Evolutionary conservation across 2,797 vertebrate species (phyloP), one percentile per base, ranked within the genome.

Genomic region (Pterois miles): DNA sequence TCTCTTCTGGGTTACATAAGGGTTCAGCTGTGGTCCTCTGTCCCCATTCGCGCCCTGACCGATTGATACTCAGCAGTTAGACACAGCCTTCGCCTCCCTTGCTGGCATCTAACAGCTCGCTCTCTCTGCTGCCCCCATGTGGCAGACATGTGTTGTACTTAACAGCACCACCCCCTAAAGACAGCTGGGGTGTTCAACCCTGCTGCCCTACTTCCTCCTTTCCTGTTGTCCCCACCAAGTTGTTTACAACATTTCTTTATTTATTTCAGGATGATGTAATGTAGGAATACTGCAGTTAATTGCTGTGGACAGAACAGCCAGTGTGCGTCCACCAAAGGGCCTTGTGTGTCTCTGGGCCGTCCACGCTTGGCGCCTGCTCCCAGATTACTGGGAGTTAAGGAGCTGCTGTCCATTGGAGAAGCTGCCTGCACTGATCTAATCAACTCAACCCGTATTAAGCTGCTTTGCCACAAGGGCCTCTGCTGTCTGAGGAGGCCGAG

Each of bases 351-450:
- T 69, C 65, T 52, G 40, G 70, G 62, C 62, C 52, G 2, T 65
- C 70, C 72, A 40, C 25, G 22, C 66, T 84, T 79, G 88, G 80
- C 77, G 54, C 71, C 75, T 57, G 69, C 78, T 79, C 79, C 76
- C 6, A 67, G 91, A 93, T 94, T 93, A 93, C 82, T 76, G 78
- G 83, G 83, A 86, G 91, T 91, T 89, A 92, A 89, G 86, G 89
- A 88, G 86, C 83, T 80, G 86, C 88, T 89, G 89, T 90, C 85
- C 87, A 84, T 86, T 60, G 66, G 74, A 89, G 88, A 90, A 82
- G 81, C 91, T 81, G 81, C 87, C 86, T 76, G 64, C 95, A 29
- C 86, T 94, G 91, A 95, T 95, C 93, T 92, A 94, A 95, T 95
- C 94, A 94, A 93, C 85, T 92, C 86, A 60, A 92, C 87, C 91